Evolutionary conservation across 2,797 vertebrate species (phyloP).

Genomic region (Sternotherus odoratus): DNA sequence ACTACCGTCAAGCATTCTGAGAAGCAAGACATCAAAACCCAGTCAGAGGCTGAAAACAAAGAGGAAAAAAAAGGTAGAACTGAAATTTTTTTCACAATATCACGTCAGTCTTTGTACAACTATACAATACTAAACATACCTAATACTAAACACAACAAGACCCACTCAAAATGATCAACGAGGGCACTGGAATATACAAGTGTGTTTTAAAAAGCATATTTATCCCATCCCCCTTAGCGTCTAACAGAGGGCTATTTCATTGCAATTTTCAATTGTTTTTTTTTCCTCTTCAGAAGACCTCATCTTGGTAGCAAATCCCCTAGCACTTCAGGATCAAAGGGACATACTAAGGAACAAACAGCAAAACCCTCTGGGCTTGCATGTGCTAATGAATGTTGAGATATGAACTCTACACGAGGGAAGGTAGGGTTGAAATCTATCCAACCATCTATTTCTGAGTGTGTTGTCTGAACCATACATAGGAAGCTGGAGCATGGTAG

Average conservation of each 20-base stretch:
- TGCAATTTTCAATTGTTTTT: not conserved
- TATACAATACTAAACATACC: not conserved
- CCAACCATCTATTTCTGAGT: constrained; percentile 77
- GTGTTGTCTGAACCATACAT: constrained; percentile 68
- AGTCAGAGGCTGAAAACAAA: not conserved
- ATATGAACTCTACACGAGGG: constrained; percentile 43
- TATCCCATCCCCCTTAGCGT: constrained; percentile 3
- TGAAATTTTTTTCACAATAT: constrained; percentile 46
- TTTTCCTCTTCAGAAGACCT: constrained; percentile 10
- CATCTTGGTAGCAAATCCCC: constrained; percentile 19
- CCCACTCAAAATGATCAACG: constrained; percentile 10
- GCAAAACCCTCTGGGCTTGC: constrained; percentile 5
- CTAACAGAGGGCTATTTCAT: not conserved
- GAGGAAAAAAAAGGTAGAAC: constrained; percentile 38
- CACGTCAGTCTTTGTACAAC: not conserved
- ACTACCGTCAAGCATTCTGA: constrained; percentile 74
- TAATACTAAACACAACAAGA: constrained; percentile 7
- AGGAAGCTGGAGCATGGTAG: constrained; percentile 71
- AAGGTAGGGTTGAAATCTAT: constrained; percentile 63
- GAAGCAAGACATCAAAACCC: constrained; percentile 76
- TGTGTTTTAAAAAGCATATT: not conserved
- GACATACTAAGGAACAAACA: constrained; percentile 43
- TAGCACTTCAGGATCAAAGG: constrained; percentile 63
- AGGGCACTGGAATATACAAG: not conserved
- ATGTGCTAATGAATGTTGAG: not conserved